These are phyloP conservation scores for Poeciliopsis prolifica DNA, from an alignment of 2,113 vertebrate genomes.

Conservation along the genomic window DNA sequence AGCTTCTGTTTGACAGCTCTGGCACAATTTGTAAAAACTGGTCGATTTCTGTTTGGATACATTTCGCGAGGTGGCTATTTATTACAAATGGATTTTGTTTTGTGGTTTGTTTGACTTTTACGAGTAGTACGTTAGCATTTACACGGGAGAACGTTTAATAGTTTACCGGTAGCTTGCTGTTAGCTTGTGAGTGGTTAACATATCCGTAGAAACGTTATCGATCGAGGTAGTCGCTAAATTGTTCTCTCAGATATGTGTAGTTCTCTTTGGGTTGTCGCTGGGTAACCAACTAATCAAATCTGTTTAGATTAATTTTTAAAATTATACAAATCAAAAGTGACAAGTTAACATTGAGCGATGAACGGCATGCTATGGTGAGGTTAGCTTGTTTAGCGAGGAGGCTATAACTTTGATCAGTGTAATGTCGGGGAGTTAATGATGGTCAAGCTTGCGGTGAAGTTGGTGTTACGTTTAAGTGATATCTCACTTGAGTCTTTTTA, in stretches of 20 bases:
- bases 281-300: background rate
- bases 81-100: background rate
- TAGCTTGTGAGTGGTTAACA: constrained; percentile 58
- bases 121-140: constrained; percentile 3
- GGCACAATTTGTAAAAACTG: background rate
- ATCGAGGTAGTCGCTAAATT: constrained; percentile 1
- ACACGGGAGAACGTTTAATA: constrained; percentile 36
- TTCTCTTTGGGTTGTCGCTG: constrained; percentile 3
- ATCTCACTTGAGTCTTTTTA: background rate
- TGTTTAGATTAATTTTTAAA: background rate
- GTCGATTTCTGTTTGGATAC: background rate
- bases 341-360: constrained; percentile 40
- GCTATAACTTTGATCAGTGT: constrained; percentile 59
- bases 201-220: constrained; percentile 49
- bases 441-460: background rate
- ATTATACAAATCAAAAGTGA: background rate
- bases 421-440: constrained; percentile 16
- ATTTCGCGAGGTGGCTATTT: background rate
- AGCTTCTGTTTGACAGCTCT: constrained; percentile 49
- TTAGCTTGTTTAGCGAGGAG: constrained; percentile 52
- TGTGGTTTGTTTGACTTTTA: constrained; percentile 22
- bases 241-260: background rate
- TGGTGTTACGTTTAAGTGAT: background rate
- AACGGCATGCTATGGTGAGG: constrained; percentile 37
- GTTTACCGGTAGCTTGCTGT: constrained; percentile 52